Evolutionary conservation across 2,797 vertebrate genomes (phyloP).

Genomic region (Anguilla megastoma): DNA sequence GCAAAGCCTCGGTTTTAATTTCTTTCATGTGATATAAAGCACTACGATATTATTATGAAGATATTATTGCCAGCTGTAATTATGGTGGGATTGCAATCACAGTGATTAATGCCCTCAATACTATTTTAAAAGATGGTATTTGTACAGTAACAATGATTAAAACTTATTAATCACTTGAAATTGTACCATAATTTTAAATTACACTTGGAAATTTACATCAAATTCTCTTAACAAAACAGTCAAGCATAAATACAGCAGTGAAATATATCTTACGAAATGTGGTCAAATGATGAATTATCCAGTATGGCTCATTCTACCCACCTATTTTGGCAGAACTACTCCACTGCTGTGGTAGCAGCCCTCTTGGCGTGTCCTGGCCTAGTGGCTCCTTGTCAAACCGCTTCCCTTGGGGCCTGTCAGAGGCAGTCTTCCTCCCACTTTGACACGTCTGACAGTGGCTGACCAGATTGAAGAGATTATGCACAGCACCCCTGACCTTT

Average conservation of each 20-base stretch:
- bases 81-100: neutral
- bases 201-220: no score
- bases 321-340: conserved; percentile 25
- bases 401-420: conserved; percentile 38
- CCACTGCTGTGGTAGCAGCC: conserved; percentile 35
- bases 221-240: no score
- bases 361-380: conserved; percentile 25
- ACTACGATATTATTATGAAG: neutral
- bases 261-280: neutral
- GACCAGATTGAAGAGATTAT: conserved; percentile 51
- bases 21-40: neutral
- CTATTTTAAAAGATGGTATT: neutral
- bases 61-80: neutral
- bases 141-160: neutral
- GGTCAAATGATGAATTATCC: neutral
- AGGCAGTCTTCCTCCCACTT: conserved; percentile 1
- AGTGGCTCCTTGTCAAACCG: conserved; percentile 36
- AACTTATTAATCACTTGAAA: neutral
- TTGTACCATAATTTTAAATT: neutral
- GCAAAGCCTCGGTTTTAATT: neutral
- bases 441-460: conserved; percentile 45
- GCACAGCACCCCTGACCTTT: conserved; percentile 37
- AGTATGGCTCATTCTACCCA: neutral
- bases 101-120: neutral
- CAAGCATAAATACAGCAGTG: neutral